These are phyloP conservation scores for Mythimna vitellina DNA, from an alignment of 2,888 invertebrate species.

Conservation along the genomic window DNA sequence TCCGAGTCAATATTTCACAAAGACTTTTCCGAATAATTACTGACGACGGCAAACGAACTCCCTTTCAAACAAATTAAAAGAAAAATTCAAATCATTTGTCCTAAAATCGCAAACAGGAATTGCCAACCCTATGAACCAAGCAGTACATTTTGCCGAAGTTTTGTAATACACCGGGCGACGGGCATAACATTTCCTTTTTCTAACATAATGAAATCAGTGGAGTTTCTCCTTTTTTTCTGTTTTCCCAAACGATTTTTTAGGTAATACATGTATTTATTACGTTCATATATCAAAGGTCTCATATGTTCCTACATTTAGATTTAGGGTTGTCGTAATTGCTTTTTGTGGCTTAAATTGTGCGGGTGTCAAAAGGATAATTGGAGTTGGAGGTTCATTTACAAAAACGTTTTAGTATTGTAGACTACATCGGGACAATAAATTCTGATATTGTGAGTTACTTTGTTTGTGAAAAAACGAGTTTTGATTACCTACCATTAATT, in stretches of 20 bases:
- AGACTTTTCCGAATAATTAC: slow-evolving; percentile 39
- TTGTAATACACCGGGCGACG: slow-evolving; percentile 59
- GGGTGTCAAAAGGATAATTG: slow-evolving; percentile 40
- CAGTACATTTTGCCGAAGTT: slow-evolving; percentile 62
- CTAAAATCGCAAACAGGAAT: slow-evolving; percentile 22
- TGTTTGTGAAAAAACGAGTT: not conserved
- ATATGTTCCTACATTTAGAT: slow-evolving; percentile 56
- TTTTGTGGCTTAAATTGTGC: slow-evolving; percentile 50
- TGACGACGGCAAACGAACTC: slow-evolving; percentile 17
- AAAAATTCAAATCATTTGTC: not conserved
- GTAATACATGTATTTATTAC: slow-evolving; percentile 60
- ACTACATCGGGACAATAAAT: slow-evolving; percentile 19
- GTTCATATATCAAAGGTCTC: slow-evolving; percentile 61
- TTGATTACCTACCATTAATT: not conserved
- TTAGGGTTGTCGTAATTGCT: slow-evolving; percentile 48
- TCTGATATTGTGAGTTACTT: not conserved
- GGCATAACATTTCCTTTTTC: slow-evolving; percentile 45
- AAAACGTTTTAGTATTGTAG: slow-evolving; percentile 5
- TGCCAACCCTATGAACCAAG: slow-evolving; percentile 48
- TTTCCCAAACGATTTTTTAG: slow-evolving; percentile 51
- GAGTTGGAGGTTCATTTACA: slow-evolving; percentile 37
- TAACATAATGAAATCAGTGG: slow-evolving; percentile 63
- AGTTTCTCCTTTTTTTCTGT: slow-evolving; percentile 53
- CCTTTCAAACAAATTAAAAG: slow-evolving; percentile 13
- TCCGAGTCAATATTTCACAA: slow-evolving; percentile 27